Evolutionary conservation across 2,888 invertebrate genomes (phyloP), one percentile per base, ranked within the genome.

Genomic region (Pterostichus madidus): DNA sequence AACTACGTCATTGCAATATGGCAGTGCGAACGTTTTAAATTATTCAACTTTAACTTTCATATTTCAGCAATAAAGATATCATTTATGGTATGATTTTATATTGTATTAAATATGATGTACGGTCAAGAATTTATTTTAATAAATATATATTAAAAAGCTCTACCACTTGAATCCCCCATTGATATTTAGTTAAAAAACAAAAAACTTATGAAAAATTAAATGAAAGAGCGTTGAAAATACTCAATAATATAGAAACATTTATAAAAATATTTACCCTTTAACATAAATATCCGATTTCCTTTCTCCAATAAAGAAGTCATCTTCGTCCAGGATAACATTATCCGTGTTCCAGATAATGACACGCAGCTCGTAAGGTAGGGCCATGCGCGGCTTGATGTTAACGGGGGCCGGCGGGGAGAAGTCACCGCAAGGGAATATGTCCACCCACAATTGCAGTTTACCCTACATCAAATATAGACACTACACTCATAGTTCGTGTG

Each of bases 361-460:
- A 80, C 96, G 92, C 49, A 96, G 90, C 88, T 96, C 95, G 87
- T 93, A 96, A 8, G 91, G 88, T 86, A 92, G 90, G 0, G 96
- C 93, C 85, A 93, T 93, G 32, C 94, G 91, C 0, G 96, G 96
- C 5, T 93, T 92, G 79, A 98, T 95, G 87, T 97, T 94, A 0
- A 97, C 92, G 13, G 94, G 92, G n/a, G 93, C 91, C 0, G 96
- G 96, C 11, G 95, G 90, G 86, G 88, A 88, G 15, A 88, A 84
- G 52, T 90, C 90, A 15, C 91, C 90, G 85, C 91, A 90, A 53
- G 95, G 94, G 87, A 96, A 97, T 88, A 98, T 93, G 88, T 98
- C 98, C 11, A 98, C 91, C 97, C 97, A 98, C 91, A 98, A 91
- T 89, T 97, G 96, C 75, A 98, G 88, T 90, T 96, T 96, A 3